Evolutionary conservation across 2,888 invertebrate species (phyloP), one percentile per base, ranked within the genome.

Genomic region (Apomyelois bistriatella): DNA sequence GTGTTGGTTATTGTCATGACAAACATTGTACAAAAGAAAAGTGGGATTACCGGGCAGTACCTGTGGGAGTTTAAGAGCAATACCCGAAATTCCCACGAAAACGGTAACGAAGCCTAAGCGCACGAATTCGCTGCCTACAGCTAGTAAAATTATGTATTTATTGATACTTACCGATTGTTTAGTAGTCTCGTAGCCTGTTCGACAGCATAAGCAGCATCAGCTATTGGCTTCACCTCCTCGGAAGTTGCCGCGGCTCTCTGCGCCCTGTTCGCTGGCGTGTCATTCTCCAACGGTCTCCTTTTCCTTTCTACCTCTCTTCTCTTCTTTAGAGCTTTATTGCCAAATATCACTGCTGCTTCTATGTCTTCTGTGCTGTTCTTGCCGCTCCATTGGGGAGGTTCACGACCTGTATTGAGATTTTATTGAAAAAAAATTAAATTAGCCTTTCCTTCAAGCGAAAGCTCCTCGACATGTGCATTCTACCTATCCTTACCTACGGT

Each of bases 201-300:
- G 58, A 94, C 92, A 0, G 93, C 92, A 66, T 93, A 93, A 0
- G 94, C 96, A 0, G 92, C 84, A 8, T 93, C 85, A 0, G 95
- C 93, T 40, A 95, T 60, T 1, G 92, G 89, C 13, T 93, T 92
- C 0, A 94, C 93, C 36, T 84, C 90, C 0, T 85, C 75, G 0
- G 92, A 89, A 0, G 95, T 94, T 48, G 93, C 93, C 0, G 95
- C 91, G 0, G 95, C 93, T 48, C 93, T 91, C 68, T 95, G 95
- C 49, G 96, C 96, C 38, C 93, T 91, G 59, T 91, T 93, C 17
- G 94, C 93, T 0, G 95, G 94, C 4, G 93, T 92, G 54, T 93
- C 85, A 0, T 81, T 61, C 0, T 79, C 81, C 38, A 93, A 63
- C 0, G 93, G 92, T 15, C 56, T 72, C 6, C 86, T 68, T 5